Percentiles rank a stretch among this genome's conserved stretches.
These are phyloP conservation scores for Drosophila suboccidentalis DNA, from an alignment of 2,888 invertebrate genomes.

Conservation along the genomic window DNA sequence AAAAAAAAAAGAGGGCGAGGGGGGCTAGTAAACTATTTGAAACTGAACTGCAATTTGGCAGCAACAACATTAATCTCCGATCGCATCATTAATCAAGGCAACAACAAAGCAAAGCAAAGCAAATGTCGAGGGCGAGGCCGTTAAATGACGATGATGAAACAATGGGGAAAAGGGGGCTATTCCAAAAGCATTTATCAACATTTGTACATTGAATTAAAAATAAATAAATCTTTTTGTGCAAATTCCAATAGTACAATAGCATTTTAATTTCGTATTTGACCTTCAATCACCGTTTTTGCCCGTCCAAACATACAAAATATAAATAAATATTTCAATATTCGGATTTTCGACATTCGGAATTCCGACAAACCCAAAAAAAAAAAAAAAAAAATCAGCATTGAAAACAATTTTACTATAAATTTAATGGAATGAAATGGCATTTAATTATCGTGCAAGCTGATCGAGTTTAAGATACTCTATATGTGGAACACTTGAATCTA, in stretches of 20 bases:
- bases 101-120: conserved; percentile 44
- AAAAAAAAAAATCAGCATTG: conserved; percentile 28
- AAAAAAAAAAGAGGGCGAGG: background rate
- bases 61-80: conserved; percentile 68
- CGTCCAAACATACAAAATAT: background rate
- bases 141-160: background rate
- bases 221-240: conserved; percentile 54
- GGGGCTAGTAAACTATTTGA: conserved; percentile 36
- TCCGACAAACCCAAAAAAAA: background rate
- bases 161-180: background rate
- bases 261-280: conserved; percentile 57
- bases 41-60: conserved; percentile 56
- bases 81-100: conserved; percentile 72
- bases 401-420: conserved; percentile 20
- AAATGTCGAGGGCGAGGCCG: conserved; percentile 25
- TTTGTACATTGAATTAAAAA: conserved; percentile 69
- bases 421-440: conserved; percentile 14
- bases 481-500: background rate
- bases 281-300: conserved; percentile 41
- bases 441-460: background rate
- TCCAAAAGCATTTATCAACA: conserved; percentile 69
- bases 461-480: background rate
- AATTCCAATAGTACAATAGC: conserved; percentile 38
- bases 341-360: conserved; percentile 3
- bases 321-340: conserved; percentile 32